Conservation (phyloP, 2,888 invertebrate species). For the Latrodectus hesperus region DNA sequence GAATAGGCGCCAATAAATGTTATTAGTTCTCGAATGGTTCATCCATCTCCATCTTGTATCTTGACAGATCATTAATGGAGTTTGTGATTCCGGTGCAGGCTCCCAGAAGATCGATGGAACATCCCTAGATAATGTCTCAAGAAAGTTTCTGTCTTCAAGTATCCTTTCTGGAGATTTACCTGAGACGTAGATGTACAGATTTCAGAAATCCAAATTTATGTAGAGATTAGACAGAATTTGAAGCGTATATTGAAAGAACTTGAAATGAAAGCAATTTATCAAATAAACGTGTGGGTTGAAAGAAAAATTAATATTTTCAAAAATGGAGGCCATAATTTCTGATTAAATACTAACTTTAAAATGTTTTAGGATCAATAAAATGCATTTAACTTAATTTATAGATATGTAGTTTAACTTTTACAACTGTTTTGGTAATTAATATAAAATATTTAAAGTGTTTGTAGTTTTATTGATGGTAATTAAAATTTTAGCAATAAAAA, state of each 20-base stretch:
- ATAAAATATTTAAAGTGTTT: no score
- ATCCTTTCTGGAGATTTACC: background rate
- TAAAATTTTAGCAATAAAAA: no score
- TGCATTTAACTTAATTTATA: no score
- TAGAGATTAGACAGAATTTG: background rate
- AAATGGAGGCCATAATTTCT: no score
- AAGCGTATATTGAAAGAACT: background rate
- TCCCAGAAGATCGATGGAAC: conserved; percentile 26
- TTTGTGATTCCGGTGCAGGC: conserved; percentile 28
- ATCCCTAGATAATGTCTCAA: conserved; percentile 5
- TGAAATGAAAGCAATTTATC: background rate
- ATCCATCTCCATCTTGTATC: conserved; percentile 31
- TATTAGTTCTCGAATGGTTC: conserved; percentile 31
- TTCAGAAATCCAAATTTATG: background rate
- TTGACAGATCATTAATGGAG: conserved; percentile 40
- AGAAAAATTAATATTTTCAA: no score
- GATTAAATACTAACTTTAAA: no score
- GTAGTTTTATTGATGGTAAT: no score
- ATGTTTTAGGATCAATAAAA: no score
- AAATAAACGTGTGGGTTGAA: background rate
- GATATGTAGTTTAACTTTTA: no score
- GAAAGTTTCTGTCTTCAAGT: background rate
- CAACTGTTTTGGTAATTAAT: no score
- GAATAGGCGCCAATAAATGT: conserved; percentile 42
- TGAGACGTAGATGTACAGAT: background rate